Conservation (phyloP, 2,113 vertebrate species). For the Alethe diademata region DNA sequence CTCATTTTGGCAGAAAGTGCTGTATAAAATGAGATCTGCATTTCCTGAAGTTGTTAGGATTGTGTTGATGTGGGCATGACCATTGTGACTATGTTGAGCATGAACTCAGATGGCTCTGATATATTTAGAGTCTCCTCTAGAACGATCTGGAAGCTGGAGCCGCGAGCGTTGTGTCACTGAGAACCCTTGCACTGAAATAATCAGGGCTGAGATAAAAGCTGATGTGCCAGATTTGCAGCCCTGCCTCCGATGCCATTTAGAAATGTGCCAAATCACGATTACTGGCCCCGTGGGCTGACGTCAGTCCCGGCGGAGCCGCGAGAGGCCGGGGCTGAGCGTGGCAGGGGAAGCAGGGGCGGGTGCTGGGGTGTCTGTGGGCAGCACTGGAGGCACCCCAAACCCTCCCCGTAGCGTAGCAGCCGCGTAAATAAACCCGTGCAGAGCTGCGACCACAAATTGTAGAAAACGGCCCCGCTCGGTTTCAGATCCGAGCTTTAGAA, state of each 20-base stretch:
- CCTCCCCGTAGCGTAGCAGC: background rate
- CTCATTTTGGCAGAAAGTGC: background rate
- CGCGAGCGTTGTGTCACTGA: background rate
- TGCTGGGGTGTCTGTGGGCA: background rate
- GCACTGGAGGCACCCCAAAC: background rate
- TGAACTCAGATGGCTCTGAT: background rate
- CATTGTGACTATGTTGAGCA: background rate
- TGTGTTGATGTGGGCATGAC: background rate
- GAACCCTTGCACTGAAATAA: background rate
- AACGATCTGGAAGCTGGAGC: background rate
- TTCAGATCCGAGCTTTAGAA: background rate
- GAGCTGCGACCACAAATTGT: background rate
- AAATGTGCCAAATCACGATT: constrained; percentile 53
- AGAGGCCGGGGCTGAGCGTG: background rate
- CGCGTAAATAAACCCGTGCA: background rate
- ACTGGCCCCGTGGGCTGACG: background rate
- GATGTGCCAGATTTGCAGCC: background rate
- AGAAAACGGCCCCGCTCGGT: background rate
- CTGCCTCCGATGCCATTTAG: constrained; percentile 52
- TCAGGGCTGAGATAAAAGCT: background rate
- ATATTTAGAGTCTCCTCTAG: background rate
- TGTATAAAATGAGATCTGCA: background rate
- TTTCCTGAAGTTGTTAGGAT: background rate
- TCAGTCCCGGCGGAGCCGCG: background rate
- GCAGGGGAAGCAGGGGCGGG: background rate